These are phyloP conservation scores for Aspidapion aeneum DNA, from an alignment of 2,888 invertebrate genomes.

Conservation along the genomic window DNA sequence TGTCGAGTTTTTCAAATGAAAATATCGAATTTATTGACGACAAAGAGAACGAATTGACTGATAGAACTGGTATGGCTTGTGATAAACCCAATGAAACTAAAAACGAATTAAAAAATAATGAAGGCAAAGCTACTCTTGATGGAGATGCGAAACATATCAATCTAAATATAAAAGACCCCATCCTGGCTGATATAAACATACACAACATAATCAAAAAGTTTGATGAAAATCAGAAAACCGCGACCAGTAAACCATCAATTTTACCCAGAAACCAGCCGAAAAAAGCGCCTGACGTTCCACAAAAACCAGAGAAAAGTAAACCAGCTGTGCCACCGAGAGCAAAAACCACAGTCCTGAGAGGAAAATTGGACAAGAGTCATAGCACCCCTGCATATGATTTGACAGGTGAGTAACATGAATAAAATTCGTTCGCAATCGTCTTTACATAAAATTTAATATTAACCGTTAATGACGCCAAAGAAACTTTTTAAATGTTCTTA, in stretches of 20 bases:
- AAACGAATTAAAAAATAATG: not conserved
- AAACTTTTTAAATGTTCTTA: too few relatives aligned
- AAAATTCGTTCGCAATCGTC: too few relatives aligned
- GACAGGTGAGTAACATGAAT: constrained; percentile 36
- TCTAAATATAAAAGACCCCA: constrained; percentile 32
- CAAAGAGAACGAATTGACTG: constrained; percentile 42
- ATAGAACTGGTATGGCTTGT: constrained; percentile 45
- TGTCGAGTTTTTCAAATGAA: constrained; percentile 44
- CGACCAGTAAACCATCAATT: constrained; percentile 35
- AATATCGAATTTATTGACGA: constrained; percentile 46
- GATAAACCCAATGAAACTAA: constrained; percentile 21
- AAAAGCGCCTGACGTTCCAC: constrained; percentile 42
- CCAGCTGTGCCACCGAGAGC: constrained; percentile 43
- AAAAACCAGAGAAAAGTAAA: constrained; percentile 40
- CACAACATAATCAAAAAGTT: constrained; percentile 46
- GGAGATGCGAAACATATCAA: not conserved
- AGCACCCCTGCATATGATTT: constrained; percentile 79
- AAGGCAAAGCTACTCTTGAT: not conserved
- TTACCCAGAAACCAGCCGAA: constrained; percentile 37
- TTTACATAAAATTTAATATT: too few relatives aligned
- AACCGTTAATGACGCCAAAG: too few relatives aligned
- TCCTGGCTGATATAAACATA: constrained; percentile 44
- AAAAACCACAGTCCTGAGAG: constrained; percentile 44
- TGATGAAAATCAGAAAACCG: constrained; percentile 32
- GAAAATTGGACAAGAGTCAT: constrained; percentile 72